Percentiles rank a stretch among this genome's conserved stretches.
These are phyloP conservation scores for Apostichopus leukothele DNA, from an alignment of 53 echinoderm and acorn worm genomes.

Conservation along the genomic window DNA sequence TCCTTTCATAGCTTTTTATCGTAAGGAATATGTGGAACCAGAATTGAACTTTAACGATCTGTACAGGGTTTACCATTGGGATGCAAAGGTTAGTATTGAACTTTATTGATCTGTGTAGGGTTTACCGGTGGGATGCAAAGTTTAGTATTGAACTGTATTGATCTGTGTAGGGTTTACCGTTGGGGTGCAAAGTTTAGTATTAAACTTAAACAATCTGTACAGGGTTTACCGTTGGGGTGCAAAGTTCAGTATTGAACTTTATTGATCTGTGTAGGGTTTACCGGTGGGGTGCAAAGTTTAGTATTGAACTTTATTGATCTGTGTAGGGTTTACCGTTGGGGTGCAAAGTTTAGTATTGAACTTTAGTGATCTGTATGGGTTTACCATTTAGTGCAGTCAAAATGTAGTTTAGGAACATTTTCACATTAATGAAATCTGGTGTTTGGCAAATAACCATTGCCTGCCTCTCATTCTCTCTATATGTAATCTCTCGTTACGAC, in stretches of 20 bases:
- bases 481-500: too few species aligned
- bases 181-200: conserved; percentile 99
- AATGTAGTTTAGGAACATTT: too few species aligned
- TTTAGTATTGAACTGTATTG: conserved; percentile 39
- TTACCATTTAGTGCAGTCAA: too few species aligned
- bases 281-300: too few species aligned
- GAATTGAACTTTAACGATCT: conserved; percentile 98
- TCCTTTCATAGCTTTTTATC: conserved; percentile 97
- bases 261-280: too few species aligned
- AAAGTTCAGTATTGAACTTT: conserved; percentile 38
- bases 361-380: conserved; percentile 83
- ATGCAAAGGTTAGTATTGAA: conserved; percentile 79
- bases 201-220: conserved; percentile 67
- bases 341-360: conserved; percentile 97
- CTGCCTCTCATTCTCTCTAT: too few species aligned
- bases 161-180: conserved; percentile 77
- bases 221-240: conserved; percentile 94
- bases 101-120: conserved; percentile 35
- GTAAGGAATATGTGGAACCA: conserved; percentile 98
- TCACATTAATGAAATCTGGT: too few species aligned
- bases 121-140: conserved; percentile 99
- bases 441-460: too few species aligned
- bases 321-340: conserved; percentile 96
- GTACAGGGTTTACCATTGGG: conserved; percentile 98
- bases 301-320: conserved; percentile 96